These are phyloP conservation scores for Melanerpes aurifrons DNA, from an alignment of 2,113 vertebrate genomes.

Conservation along the genomic window DNA sequence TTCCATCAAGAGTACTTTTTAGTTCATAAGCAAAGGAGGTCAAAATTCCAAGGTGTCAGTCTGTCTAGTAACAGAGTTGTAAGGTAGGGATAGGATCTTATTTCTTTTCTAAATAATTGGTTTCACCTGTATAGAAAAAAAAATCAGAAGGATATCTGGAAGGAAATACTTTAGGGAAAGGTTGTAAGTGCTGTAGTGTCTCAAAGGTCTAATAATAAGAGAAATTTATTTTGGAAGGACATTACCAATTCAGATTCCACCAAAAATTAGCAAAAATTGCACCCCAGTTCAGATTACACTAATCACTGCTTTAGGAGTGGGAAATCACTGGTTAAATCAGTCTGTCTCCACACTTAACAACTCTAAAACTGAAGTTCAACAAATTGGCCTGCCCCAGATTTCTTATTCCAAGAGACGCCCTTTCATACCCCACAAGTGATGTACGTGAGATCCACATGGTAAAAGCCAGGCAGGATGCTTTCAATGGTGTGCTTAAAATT, in stretches of 20 bases:
- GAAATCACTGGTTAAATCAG: neutral
- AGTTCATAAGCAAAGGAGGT: neutral
- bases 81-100: neutral
- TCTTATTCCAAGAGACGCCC: neutral
- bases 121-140: neutral
- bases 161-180: slow-evolving; percentile 7
- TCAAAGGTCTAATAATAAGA: slow-evolving; percentile 33
- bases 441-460: neutral
- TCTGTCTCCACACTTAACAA: neutral
- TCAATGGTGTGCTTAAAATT: neutral
- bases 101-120: neutral
- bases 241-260: slow-evolving; percentile 18
- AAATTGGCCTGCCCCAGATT: neutral
- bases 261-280: slow-evolving; percentile 36
- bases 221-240: slow-evolving; percentile 15
- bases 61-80: neutral
- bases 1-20: neutral
- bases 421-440: neutral
- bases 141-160: neutral
- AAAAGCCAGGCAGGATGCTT: neutral
- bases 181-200: neutral
- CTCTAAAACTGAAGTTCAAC: neutral
- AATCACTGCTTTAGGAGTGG: slow-evolving; percentile 10
- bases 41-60: neutral
- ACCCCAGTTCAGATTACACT: slow-evolving; percentile 1